phyloP scores from a whole-genome alignment of 2,797 vertebrate species.

The Tauraco hartlaubi region DNA sequence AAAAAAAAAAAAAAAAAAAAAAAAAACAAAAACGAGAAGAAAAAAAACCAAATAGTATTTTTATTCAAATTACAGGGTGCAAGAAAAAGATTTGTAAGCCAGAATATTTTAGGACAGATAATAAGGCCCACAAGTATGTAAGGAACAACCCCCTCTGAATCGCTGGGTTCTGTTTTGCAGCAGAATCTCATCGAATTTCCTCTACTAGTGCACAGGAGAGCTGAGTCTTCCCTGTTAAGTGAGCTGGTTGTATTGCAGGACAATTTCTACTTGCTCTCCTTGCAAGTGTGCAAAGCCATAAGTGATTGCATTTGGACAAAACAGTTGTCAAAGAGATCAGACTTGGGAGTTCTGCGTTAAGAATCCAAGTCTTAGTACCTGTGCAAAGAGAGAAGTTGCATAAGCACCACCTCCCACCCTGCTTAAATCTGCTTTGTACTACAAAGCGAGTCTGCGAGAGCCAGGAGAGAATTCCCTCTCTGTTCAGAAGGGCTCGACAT shows the following conservation, averaged over 20 bases:
- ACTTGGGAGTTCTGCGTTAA: not conserved
- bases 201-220: not conserved
- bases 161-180: not conserved
- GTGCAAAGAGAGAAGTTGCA: not conserved
- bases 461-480: not conserved
- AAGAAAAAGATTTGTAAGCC: not conserved
- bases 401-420: not conserved
- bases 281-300: constrained; percentile 7
- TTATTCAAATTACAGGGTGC: constrained; percentile 9
- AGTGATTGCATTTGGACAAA: constrained; percentile 20
- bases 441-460: not conserved
- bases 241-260: not conserved
- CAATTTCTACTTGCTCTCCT: not conserved
- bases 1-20: too few species aligned
- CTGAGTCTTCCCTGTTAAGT: not conserved
- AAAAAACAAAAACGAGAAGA: too few species aligned
- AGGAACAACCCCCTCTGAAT: not conserved
- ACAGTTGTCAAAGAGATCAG: not conserved
- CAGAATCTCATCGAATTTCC: not conserved
- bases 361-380: not conserved
- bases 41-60: not conserved
- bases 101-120: constrained; percentile 2
- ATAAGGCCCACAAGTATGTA: not conserved
- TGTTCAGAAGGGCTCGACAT: not conserved
- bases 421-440: not conserved